A percentile compares a stretch with the other conserved stretches of the same genome.
phyloP scores from a whole-genome alignment of 2,113 vertebrate genomes.

The Aspiorhynchus laticeps region DNA sequence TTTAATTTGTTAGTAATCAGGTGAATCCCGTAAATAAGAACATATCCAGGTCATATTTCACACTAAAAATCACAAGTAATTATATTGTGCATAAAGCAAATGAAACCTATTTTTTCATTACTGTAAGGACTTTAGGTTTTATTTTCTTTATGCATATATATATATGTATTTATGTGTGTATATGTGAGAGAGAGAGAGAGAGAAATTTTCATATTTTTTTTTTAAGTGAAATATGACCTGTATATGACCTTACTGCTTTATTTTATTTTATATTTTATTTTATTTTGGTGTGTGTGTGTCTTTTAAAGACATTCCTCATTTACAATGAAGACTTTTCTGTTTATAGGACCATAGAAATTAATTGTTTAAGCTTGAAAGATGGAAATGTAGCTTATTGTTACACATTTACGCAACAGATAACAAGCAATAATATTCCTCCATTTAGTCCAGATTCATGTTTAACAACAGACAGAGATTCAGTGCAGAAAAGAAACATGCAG shows the following conservation, averaged over 20 bases:
- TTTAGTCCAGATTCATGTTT: not conserved
- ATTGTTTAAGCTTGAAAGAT: slow-evolving; percentile 24
- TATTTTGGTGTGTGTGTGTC: not conserved
- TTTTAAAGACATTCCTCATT: not conserved
- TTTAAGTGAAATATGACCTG: not conserved
- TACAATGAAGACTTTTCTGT: not conserved
- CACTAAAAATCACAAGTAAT: not conserved
- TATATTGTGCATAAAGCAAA: not conserved
- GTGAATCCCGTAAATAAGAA: not conserved
- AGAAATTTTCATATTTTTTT: no score
- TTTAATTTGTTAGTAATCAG: not conserved
- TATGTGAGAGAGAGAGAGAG: not conserved
- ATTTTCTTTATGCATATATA: no score
- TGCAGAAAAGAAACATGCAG: not conserved
- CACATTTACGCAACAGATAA: slow-evolving; percentile 45
- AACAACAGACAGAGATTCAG: not conserved
- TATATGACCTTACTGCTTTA: not conserved
- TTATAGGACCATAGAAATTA: not conserved
- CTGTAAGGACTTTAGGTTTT: not conserved
- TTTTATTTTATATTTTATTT: not conserved
- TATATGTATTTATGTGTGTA: no score
- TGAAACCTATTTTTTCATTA: not conserved
- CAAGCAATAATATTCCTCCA: slow-evolving; percentile 51
- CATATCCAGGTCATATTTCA: not conserved
- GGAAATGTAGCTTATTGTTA: slow-evolving; percentile 28